Evolutionary conservation across 37 sponge, comb jelly and placozoan species (phyloP).

Genomic region (Lycopodina hypogea): DNA sequence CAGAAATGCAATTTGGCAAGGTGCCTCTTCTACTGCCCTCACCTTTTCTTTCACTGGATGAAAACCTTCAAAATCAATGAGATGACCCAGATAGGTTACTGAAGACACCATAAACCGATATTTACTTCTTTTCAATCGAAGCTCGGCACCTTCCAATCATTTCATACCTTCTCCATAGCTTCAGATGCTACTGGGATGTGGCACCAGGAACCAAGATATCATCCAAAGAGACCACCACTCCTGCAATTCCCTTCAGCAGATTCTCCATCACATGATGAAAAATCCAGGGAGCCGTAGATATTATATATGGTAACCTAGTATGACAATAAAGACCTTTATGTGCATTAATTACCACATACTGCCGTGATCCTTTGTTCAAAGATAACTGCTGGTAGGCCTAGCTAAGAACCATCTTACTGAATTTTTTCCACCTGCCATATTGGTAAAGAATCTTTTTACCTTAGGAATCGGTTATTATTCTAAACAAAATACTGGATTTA

Average conservation of each 20-base stretch:
- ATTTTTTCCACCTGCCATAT: background rate
- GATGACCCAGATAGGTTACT: conserved; percentile 7
- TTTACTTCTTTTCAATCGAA: background rate
- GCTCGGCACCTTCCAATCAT: background rate
- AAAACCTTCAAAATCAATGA: background rate
- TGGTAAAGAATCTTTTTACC: conserved; percentile 6
- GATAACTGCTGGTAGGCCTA: conserved; percentile 2
- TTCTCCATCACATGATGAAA: background rate
- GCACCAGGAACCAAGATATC: background rate
- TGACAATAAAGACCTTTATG: background rate
- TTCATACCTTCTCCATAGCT: background rate
- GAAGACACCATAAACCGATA: background rate
- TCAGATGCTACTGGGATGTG: background rate
- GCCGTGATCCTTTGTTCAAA: background rate
- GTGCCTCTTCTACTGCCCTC: background rate
- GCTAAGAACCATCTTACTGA: conserved; percentile 6
- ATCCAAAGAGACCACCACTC: background rate
- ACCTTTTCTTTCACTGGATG: background rate
- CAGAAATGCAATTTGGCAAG: conserved; percentile 1
- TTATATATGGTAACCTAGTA: background rate
- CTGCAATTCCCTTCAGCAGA: background rate
- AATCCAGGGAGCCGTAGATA: background rate
- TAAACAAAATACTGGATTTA: background rate
- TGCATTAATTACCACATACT: conserved; percentile 6
- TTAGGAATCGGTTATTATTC: conserved; percentile 17